Percentiles rank a stretch among this genome's conserved stretches.
Conservation (phyloP, 2,888 invertebrate species). For the Lasius fuliginosus region DNA sequence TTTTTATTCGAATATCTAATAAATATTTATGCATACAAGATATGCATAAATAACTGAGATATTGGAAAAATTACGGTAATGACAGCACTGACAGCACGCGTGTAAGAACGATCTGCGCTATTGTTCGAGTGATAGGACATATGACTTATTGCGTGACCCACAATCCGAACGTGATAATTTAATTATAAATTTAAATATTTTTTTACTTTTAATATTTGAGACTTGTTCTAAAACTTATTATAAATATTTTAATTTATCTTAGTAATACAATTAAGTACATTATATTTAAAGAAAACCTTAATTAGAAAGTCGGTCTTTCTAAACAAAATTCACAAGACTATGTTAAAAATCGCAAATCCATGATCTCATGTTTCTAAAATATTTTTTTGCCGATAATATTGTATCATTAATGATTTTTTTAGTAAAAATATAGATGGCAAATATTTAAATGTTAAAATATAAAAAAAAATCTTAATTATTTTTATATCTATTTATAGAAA, state of each 20-base stretch:
- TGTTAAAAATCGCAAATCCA: not conserved
- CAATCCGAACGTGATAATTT: conserved; percentile 3
- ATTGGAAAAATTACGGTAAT: not conserved
- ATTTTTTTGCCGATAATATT: too few species aligned
- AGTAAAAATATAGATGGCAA: too few species aligned
- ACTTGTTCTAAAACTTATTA: conserved; percentile 10
- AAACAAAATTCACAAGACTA: not conserved
- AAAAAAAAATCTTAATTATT: not conserved
- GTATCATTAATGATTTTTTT: too few species aligned
- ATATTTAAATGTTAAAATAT: too few species aligned
- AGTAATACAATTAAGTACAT: conserved; percentile 2
- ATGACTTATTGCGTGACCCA: conserved; percentile 5
- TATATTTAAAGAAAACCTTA: not conserved
- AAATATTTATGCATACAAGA: too few species aligned
- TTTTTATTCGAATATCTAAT: too few species aligned
- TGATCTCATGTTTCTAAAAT: not conserved
- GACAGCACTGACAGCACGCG: not conserved
- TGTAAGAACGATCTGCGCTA: not conserved
- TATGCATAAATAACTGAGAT: not conserved
- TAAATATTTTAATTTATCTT: not conserved
- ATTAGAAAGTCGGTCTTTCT: conserved; percentile 2
- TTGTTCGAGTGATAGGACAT: not conserved
- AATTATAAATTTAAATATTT: not conserved
- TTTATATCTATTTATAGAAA: not conserved
- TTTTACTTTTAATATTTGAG: conserved; percentile 6